A percentile compares a stretch with the other conserved stretches of the same genome.
These are phyloP conservation scores for Hiodon alosoides DNA, from an alignment of 2,113 vertebrate species.

Conservation along the genomic window DNA sequence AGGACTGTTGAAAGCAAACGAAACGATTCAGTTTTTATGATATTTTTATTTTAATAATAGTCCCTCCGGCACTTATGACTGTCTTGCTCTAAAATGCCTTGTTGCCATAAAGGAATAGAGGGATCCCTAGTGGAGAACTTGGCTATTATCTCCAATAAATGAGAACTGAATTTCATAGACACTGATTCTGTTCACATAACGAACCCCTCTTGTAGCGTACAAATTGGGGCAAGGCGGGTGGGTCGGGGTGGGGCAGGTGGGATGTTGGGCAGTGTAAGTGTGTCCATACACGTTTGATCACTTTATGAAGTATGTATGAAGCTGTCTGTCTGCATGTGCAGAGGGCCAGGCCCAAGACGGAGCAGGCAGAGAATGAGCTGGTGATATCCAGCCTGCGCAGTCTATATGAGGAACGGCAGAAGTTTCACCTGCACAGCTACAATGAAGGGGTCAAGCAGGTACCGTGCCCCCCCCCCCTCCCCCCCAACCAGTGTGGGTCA, in stretches of 20 bases:
- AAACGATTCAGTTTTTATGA: neutral
- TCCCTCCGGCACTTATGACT: neutral
- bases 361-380: slow-evolving; percentile 89
- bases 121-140: slow-evolving; percentile 1
- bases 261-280: neutral
- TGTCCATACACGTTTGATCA: neutral
- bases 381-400: slow-evolving; percentile 75
- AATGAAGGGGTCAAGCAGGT: slow-evolving; percentile 73
- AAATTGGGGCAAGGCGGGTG: too few species aligned
- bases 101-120: neutral
- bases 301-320: neutral
- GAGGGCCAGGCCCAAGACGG: slow-evolving; percentile 81
- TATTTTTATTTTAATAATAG: neutral
- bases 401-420: slow-evolving; percentile 87
- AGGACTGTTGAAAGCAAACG: neutral
- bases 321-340: slow-evolving; percentile 45
- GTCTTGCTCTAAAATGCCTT: too few species aligned
- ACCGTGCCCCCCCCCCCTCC: slow-evolving; percentile 9
- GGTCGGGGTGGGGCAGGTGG: neutral
- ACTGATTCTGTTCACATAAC: neutral
- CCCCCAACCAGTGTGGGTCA: too few species aligned
- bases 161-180: neutral
- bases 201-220: too few species aligned
- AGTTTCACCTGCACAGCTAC: slow-evolving; percentile 70
- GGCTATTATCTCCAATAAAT: neutral